phyloP scores from a whole-genome alignment of 2,113 vertebrate genomes.

The Lophura nycthemera region DNA sequence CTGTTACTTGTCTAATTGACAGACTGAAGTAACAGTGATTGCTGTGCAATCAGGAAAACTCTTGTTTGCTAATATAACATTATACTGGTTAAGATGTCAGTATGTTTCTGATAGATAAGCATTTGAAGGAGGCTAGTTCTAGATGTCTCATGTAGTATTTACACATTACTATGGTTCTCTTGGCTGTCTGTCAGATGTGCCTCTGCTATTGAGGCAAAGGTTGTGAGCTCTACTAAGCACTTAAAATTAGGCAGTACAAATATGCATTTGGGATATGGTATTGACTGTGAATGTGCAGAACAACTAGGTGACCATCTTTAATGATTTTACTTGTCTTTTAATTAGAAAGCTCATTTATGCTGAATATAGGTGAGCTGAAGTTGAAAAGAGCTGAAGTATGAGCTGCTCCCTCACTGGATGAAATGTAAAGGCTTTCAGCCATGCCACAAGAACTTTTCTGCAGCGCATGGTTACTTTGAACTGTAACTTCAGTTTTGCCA shows the following conservation, averaged over 20 bases:
- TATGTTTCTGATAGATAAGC: background rate
- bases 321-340: background rate
- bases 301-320: background rate
- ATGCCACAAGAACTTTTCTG: fast-evolving
- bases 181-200: background rate
- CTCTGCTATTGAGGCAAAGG: background rate
- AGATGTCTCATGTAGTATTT: background rate
- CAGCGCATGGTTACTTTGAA: background rate
- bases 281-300: background rate
- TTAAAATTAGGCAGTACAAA: background rate
- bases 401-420: background rate
- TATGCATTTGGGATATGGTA: fast-evolving
- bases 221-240: background rate
- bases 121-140: background rate
- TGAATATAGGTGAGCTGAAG: background rate
- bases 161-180: fast-evolving
- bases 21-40: background rate
- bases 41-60: background rate
- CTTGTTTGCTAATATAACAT: background rate
- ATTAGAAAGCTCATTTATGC: background rate
- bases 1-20: background rate
- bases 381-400: background rate
- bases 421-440: background rate
- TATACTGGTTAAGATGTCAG: background rate
- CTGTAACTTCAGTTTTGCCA: background rate